Conservation (phyloP, 2,113 vertebrate genomes). For the Rhinolophus ferrumequinum region DNA sequence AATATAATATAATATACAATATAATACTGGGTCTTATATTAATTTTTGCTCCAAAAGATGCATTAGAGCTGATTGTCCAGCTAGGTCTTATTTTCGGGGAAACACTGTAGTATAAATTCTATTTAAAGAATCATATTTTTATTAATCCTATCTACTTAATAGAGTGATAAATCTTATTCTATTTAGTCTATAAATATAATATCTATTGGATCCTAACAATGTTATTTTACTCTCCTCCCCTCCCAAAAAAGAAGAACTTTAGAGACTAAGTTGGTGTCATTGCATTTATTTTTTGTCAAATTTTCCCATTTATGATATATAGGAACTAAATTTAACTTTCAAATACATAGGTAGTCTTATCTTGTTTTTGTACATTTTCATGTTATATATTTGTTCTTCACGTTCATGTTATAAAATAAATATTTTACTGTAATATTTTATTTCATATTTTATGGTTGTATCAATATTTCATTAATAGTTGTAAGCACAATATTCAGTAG, state of each 20-base stretch:
- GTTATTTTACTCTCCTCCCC: neutral
- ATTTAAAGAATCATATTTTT: too few species aligned
- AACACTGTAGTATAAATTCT: too few species aligned
- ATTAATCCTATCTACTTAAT: neutral
- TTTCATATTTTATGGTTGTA: neutral
- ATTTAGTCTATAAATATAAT: neutral
- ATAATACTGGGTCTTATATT: too few species aligned
- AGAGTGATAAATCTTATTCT: neutral
- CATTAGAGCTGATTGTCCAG: too few species aligned
- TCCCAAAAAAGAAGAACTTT: neutral
- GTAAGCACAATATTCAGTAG: neutral
- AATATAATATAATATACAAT: too few species aligned
- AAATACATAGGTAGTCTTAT: neutral
- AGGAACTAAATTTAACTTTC: neutral
- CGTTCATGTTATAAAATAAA: neutral
- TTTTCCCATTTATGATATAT: neutral
- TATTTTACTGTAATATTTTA: neutral
- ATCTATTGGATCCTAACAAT: neutral
- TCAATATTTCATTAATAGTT: neutral
- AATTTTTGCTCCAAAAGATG: too few species aligned
- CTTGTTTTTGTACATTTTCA: neutral
- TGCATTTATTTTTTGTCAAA: neutral
- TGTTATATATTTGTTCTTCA: neutral
- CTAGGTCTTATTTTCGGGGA: too few species aligned
- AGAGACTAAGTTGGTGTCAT: neutral